phyloP scores from a whole-genome alignment of 2,888 invertebrate species.

The Scaptomyza polygonia region DNA sequence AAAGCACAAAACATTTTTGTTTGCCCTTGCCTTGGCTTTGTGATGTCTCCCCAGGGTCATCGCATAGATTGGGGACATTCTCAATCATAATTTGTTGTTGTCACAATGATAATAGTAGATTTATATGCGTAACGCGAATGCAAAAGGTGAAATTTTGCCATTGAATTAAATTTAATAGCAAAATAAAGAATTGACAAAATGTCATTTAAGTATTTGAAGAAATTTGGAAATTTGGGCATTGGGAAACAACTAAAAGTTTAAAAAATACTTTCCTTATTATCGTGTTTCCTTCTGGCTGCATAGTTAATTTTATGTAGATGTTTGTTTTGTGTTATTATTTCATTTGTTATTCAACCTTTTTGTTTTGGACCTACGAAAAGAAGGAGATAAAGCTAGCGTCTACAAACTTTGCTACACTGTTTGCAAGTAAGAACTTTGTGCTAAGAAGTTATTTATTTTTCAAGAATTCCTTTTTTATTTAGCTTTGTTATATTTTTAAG shows the following conservation, averaged over 20 bases:
- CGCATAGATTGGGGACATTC: slow-evolving; percentile 58
- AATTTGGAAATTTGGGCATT: too few relatives aligned
- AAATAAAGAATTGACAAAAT: neutral
- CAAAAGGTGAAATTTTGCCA: slow-evolving; percentile 55
- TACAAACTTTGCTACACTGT: too few relatives aligned
- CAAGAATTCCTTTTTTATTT: neutral
- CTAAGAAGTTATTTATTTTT: too few relatives aligned
- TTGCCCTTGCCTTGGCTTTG: slow-evolving; percentile 24
- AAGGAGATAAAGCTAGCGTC: too few relatives aligned
- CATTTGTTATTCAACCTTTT: too few relatives aligned
- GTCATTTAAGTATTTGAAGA: neutral
- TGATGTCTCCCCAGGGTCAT: slow-evolving; percentile 37
- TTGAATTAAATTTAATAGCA: slow-evolving; percentile 16
- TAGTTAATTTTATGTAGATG: too few relatives aligned
- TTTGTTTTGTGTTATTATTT: neutral
- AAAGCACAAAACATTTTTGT: slow-evolving; percentile 28
- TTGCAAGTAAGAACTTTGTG: too few relatives aligned
- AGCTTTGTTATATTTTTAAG: neutral
- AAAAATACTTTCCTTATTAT: too few relatives aligned
- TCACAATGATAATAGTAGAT: slow-evolving; percentile 79
- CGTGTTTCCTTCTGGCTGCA: too few relatives aligned
- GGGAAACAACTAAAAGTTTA: too few relatives aligned
- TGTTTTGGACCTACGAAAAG: too few relatives aligned
- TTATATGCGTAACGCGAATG: slow-evolving; percentile 66
- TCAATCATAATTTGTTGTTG: slow-evolving; percentile 80